Percentiles rank a stretch among this genome's conserved stretches.
These are phyloP conservation scores for Zygaena filipendulae DNA, from an alignment of 2,888 invertebrate genomes.

Conservation along the genomic window DNA sequence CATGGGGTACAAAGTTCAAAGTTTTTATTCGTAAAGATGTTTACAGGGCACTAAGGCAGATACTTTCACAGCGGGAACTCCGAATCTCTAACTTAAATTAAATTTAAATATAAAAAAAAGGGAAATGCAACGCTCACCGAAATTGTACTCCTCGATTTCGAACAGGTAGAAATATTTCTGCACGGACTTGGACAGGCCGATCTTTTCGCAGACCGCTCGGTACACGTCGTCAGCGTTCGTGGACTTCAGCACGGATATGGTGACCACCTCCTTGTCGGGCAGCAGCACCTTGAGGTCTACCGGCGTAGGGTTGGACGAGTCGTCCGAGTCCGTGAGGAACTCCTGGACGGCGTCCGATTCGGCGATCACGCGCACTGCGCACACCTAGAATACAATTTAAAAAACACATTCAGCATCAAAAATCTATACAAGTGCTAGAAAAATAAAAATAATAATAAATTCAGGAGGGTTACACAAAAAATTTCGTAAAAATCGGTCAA, in stretches of 20 bases:
- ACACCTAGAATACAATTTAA: slow-evolving; percentile 70
- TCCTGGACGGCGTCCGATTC: slow-evolving; percentile 98
- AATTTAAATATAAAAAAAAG: no score
- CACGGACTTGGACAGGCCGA: slow-evolving; percentile 82
- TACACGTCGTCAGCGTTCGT: slow-evolving; percentile 93
- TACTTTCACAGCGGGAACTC: no score
- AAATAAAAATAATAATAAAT: slow-evolving; percentile 3
- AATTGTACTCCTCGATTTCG: slow-evolving; percentile 97
- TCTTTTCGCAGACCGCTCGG: slow-evolving; percentile 85
- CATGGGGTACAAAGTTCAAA: no score
- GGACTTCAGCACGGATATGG: slow-evolving; percentile 88
- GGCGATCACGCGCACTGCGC: slow-evolving; percentile 97
- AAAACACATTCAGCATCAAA: no score
- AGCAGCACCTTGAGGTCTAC: slow-evolving; percentile 84
- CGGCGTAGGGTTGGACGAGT: slow-evolving; percentile 79
- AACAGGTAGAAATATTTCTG: slow-evolving; percentile 95
- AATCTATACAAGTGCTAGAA: neutral
- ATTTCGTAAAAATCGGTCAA: no score
- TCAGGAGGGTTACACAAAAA: no score
- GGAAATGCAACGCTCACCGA: no score
- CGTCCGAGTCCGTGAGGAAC: slow-evolving; percentile 93
- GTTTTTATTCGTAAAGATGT: no score
- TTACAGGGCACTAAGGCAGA: no score
- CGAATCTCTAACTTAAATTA: no score
- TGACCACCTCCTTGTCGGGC: slow-evolving; percentile 91